Evolutionary conservation across 2,113 vertebrate genomes (phyloP), one percentile per base, ranked within the genome.

Genomic region (Oreochromis tanganicae): DNA sequence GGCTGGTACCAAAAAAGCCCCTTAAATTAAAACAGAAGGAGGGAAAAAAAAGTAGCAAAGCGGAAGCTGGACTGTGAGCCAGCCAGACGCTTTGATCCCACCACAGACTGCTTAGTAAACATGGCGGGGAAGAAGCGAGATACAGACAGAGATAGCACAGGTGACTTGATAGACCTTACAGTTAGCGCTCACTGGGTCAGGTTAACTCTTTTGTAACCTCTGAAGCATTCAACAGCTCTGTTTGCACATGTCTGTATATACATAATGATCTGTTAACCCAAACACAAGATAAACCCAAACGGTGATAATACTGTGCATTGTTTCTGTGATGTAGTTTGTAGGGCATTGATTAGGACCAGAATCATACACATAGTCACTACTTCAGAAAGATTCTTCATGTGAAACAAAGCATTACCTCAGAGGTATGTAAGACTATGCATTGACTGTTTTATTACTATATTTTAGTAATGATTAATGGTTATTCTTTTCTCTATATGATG

Each of bases 21-120:
- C 27, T 78, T 78, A 34, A 78, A 78, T 78, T 78, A 78, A 78
- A 78, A 78, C 73, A 52, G 73, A 78, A 78, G 46, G 46, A 78
- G 73, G 73, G n/a, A 52, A 75, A 75, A 46, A 66, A 54, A 63
- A 36, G 32, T 36, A 48, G 29, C 12, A 54, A 75, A 48, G 43
- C 3, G 11, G 52, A 87, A 87, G 71, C 75, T 43, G 34, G 55
- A 82, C 34, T 6, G 59, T 63, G 83, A 71, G 66, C 27, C 81
- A 68, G 36, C 61, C 90, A 80, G 73, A 81, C n/a, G 2, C 50
- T 82, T 84, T 79, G 83, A 86, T 66, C 88, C 32, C 38, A 43
- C 41, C 79, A 2, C 73, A 88, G 87, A 81, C 81, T 81, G 83
- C 85, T 90, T 80, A 8, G 80, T 93, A 89, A 92, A 92, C 84